phyloP scores from a whole-genome alignment of 2,888 invertebrate species.

The Microctonus hyperodae region DNA sequence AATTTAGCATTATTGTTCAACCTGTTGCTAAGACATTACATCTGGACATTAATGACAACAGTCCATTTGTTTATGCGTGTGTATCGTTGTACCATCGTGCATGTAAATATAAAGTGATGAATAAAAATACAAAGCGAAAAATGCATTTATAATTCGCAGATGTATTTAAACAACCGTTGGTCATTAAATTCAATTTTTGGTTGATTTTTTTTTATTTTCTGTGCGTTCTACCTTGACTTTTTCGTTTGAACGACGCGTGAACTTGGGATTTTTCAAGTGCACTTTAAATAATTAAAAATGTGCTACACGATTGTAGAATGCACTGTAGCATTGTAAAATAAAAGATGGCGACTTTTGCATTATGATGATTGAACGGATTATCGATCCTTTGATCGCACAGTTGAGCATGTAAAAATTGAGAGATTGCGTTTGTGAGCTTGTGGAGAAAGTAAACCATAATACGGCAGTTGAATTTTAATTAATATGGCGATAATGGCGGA shows the following conservation, averaged over 20 bases:
- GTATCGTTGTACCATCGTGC: too few relatives aligned
- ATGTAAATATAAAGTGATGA: background rate
- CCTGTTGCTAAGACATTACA: background rate
- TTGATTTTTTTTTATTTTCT: too few relatives aligned
- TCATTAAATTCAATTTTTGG: too few relatives aligned
- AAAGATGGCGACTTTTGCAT: too few relatives aligned
- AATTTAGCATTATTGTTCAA: background rate
- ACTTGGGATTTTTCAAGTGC: too few relatives aligned
- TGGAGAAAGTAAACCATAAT: constrained; percentile 52
- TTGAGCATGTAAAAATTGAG: background rate
- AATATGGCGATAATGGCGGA: constrained; percentile 27
- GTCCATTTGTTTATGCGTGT: background rate
- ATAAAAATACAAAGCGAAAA: background rate
- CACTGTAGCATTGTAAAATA: too few relatives aligned
- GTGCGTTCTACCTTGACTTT: too few relatives aligned
- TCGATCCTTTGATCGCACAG: background rate
- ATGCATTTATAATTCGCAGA: background rate
- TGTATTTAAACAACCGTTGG: too few relatives aligned
- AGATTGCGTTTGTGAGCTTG: constrained; percentile 26
- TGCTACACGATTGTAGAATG: too few relatives aligned
- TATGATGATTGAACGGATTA: background rate
- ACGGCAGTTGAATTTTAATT: constrained; percentile 36
- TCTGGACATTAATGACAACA: background rate
- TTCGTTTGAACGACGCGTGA: too few relatives aligned
- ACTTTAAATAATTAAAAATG: too few relatives aligned